Conservation (phyloP, 2,888 invertebrate genomes). For the Byasa hedistus region DNA sequence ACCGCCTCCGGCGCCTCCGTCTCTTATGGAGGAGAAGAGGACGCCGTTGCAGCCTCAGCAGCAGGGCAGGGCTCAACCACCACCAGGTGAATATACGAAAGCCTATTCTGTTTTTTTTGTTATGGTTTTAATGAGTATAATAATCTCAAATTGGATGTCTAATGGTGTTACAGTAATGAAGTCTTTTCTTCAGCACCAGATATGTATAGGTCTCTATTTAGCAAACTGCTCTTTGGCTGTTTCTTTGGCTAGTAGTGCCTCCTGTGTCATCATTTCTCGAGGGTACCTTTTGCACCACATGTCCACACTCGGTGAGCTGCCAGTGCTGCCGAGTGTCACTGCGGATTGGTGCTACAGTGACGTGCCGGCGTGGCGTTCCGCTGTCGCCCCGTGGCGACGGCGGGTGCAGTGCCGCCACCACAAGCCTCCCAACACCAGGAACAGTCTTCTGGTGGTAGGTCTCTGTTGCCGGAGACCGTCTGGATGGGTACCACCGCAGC, state of each 20-base stretch:
- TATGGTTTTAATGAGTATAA: too few species aligned
- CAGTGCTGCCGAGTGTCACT: constrained; percentile 58
- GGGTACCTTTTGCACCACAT: constrained; percentile 67
- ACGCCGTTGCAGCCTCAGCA: constrained; percentile 85
- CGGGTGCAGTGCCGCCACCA: constrained; percentile 70
- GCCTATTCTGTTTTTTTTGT: background rate
- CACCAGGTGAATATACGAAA: constrained; percentile 33
- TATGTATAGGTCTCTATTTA: too few species aligned
- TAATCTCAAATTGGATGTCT: too few species aligned
- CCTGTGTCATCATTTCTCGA: too few species aligned
- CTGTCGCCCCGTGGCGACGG: constrained; percentile 51
- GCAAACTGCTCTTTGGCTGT: too few species aligned
- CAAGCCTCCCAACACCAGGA: constrained; percentile 38
- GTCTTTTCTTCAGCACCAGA: too few species aligned
- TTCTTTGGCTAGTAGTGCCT: too few species aligned
- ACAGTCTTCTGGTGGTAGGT: too few species aligned
- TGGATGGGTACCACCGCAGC: too few species aligned
- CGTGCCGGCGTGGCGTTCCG: constrained; percentile 67
- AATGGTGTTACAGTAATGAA: too few species aligned
- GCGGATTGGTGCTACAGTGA: constrained; percentile 65
- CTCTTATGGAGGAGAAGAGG: constrained; percentile 80
- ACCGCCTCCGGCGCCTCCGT: constrained; percentile 68
- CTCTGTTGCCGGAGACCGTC: too few species aligned
- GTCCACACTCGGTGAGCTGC: constrained; percentile 59
- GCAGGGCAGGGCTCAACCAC: constrained; percentile 63